Conservation (phyloP, 2,797 vertebrate species). For the Sciaenops ocellatus region DNA sequence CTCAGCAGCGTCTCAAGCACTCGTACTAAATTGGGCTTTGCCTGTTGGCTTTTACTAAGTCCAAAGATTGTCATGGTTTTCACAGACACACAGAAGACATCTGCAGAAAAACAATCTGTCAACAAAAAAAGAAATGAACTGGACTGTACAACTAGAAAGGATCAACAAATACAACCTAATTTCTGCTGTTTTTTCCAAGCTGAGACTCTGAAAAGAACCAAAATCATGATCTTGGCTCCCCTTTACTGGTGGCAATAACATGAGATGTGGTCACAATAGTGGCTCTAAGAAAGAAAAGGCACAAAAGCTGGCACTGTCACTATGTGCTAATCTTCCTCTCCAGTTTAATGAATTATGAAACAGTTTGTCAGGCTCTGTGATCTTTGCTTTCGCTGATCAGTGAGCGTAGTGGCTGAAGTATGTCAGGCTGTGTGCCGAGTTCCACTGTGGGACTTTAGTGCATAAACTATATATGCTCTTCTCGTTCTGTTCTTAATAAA, state of each 20-base stretch:
- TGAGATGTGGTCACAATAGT: not conserved
- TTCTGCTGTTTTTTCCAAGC: not conserved
- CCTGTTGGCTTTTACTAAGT: not conserved
- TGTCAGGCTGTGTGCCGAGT: not conserved
- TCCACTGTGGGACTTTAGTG: not conserved
- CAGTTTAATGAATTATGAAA: not conserved
- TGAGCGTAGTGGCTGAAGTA: not conserved
- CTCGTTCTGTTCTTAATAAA: not conserved
- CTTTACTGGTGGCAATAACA: not conserved
- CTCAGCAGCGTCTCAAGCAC: not conserved
- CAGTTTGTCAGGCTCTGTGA: not conserved
- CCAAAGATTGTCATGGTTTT: not conserved
- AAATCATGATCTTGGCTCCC: not conserved
- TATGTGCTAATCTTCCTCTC: not conserved
- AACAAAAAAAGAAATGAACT: not conserved
- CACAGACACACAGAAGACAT: not conserved
- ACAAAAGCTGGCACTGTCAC: not conserved
- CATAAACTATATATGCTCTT: not conserved
- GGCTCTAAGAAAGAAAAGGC: too few relatives aligned
- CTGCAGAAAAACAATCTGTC: not conserved
- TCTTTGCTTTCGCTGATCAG: constrained; percentile 4
- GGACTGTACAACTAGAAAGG: not conserved
- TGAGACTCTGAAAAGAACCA: not conserved
- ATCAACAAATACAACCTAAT: not conserved
- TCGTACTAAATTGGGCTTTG: not conserved